Base-by-base conservation (phyloP, 2,888 invertebrate species). In the Cosmia pyralina region DNA sequence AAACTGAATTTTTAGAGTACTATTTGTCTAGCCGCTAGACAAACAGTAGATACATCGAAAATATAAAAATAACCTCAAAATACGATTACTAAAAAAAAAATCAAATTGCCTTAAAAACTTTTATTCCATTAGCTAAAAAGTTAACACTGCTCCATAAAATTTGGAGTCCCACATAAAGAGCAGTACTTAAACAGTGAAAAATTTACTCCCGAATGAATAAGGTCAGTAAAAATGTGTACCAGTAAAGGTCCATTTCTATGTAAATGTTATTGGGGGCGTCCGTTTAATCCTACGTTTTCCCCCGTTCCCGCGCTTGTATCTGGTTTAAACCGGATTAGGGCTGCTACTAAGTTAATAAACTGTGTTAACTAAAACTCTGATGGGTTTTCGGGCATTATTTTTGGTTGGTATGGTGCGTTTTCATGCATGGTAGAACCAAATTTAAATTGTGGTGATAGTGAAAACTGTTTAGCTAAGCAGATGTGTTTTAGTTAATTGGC, bases 221-320 rank as follows among this genome's bases (percentile, higher is more conserved):
- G 93, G 93, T 92, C 93, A 93, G 92, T 93, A 94, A 93, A 94
- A 94, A 93, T 92, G 85, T 84, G 79, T 85, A 84, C 83, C 72
- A 82, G 80, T 80, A 72, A 77, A 82, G 79, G 82, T 87, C 94
- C 92, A 93, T 95, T 94, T 93, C 92, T 94, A 95, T 95, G 95
- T 93, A 91, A 95, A 95, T 95, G 93, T 94, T 94, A 95, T 95
- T 92, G 93, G 89, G 85, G 90, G 91, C 92, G 91, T 94, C 90
- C 92, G 92, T 92, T 95, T 95, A 94, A 95, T 95, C 95, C 94
- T 82, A 84, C 90, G 92, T 92, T 92, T 92, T 91, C 89, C 92
- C 90, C 78, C 81, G 91, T 91, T 90, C 87, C 90, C 94, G 91
- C 90, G 90, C 94, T 88, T 94, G 94, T 89, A 88, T 93, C 94